Evolutionary conservation across 2,797 vertebrate genomes (phyloP).

Genomic region (Paratrypauchen microcephalus): DNA sequence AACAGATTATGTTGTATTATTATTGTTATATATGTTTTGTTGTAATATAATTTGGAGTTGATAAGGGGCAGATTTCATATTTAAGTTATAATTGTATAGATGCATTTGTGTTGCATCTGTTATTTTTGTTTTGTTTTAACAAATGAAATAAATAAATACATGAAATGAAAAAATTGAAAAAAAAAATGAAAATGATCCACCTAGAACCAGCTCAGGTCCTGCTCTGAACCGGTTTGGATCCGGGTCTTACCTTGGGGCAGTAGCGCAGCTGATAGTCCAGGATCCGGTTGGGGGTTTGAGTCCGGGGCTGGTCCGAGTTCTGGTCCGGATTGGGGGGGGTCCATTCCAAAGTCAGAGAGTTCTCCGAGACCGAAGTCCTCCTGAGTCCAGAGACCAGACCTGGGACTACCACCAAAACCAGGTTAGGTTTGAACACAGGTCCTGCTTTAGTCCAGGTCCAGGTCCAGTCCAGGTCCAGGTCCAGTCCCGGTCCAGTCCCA

Average conservation of each 20-base stretch:
- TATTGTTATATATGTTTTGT: no score
- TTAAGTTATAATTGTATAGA: no score
- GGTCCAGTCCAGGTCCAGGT: not conserved
- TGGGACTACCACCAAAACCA: constrained; percentile 25
- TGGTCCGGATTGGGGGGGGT: constrained; percentile 52
- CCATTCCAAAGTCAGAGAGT: constrained; percentile 79
- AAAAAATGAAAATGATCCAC: no score
- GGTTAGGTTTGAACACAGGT: not conserved
- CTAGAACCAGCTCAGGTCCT: not conserved
- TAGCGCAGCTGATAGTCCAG: constrained; percentile 86
- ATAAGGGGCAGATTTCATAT: no score
- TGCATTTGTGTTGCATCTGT: no score
- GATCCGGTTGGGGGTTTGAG: constrained; percentile 53
- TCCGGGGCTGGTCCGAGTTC: constrained; percentile 30
- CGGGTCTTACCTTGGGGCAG: constrained; percentile 73
- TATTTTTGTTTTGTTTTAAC: no score
- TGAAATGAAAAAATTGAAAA: no score
- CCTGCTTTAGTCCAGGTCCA: not conserved
- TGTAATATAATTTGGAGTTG: no score
- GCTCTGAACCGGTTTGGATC: not conserved
- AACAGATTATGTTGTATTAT: no score
- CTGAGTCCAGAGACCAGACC: constrained; percentile 19
- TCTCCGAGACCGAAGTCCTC: constrained; percentile 68
- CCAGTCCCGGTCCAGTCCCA: not conserved
- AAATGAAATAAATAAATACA: no score